Conservation (phyloP, 2,888 invertebrate genomes). For the Lottia scabra region DNA sequence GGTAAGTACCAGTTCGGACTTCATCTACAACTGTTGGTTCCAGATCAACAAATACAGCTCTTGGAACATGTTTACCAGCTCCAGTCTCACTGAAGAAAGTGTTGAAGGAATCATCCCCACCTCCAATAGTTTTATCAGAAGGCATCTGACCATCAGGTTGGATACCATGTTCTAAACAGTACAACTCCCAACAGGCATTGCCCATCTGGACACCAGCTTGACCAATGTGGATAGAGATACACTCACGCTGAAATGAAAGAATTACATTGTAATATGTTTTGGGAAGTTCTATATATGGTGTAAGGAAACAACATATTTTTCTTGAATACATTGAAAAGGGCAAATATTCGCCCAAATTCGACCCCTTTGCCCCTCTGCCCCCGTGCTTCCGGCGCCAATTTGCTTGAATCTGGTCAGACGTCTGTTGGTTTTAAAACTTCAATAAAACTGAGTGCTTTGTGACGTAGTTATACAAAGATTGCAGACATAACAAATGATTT, state of each 20-base stretch:
- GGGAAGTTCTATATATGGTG: no score
- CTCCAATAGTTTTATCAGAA: constrained; percentile 80
- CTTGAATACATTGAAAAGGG: no score
- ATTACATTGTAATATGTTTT: no score
- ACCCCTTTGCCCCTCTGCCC: no score
- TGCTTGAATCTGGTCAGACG: no score
- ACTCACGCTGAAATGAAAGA: constrained; percentile 67
- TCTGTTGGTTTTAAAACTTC: no score
- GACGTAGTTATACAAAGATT: no score
- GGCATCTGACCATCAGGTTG: constrained; percentile 74
- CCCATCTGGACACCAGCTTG: constrained; percentile 72
- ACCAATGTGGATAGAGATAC: constrained; percentile 71
- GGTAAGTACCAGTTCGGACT: constrained; percentile 75
- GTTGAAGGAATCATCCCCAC: constrained; percentile 88
- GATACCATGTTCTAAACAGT: constrained; percentile 73
- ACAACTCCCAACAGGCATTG: constrained; percentile 74
- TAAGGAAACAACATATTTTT: no score
- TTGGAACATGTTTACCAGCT: constrained; percentile 94
- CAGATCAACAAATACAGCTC: constrained; percentile 92
- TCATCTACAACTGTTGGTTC: constrained; percentile 91
- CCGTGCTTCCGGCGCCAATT: no score
- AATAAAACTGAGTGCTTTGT: no score
- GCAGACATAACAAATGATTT: no score
- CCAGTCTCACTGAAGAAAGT: constrained; percentile 84
- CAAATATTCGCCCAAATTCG: no score